phyloP scores from a whole-genome alignment of 92 coral and sea anemone genomes.

The Parazoanthus darwini region DNA sequence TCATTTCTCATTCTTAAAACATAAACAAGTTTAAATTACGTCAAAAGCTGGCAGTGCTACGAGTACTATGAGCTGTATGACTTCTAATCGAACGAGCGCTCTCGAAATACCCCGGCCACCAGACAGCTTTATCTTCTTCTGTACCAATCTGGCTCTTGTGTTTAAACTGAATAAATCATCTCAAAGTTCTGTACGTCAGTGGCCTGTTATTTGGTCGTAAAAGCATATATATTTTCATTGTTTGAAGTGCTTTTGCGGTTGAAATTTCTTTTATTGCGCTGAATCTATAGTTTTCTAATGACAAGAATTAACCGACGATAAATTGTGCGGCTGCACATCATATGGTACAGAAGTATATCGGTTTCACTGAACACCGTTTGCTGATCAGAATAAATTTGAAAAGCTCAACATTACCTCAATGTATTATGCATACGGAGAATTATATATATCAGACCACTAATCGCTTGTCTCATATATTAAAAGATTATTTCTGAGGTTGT shows the following conservation, averaged over 20 bases:
- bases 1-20: constrained; percentile 15
- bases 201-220: not conserved
- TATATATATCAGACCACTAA: constrained; percentile 15
- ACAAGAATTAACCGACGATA: not conserved
- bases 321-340: not conserved
- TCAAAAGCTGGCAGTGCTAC: not conserved
- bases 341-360: not conserved
- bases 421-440: constrained; percentile 6
- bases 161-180: constrained; percentile 5
- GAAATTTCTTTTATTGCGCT: not conserved
- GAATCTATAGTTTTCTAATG: not conserved
- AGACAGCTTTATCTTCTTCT: not conserved
- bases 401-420: constrained; percentile 4
- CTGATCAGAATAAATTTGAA: not conserved
- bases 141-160: not conserved
- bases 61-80: no score
- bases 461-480: not conserved
- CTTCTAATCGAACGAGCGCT: not conserved
- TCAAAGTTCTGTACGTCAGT: not conserved
- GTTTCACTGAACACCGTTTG: not conserved
- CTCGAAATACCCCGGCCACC: not conserved
- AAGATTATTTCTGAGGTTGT: constrained; percentile 1
- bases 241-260: not conserved
- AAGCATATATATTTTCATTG: not conserved
- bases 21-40: not conserved